Percentiles rank a stretch among this genome's conserved stretches.
These are phyloP conservation scores for Peromyscus californicus DNA, from an alignment of 2,113 vertebrate genomes.

Conservation along the genomic window DNA sequence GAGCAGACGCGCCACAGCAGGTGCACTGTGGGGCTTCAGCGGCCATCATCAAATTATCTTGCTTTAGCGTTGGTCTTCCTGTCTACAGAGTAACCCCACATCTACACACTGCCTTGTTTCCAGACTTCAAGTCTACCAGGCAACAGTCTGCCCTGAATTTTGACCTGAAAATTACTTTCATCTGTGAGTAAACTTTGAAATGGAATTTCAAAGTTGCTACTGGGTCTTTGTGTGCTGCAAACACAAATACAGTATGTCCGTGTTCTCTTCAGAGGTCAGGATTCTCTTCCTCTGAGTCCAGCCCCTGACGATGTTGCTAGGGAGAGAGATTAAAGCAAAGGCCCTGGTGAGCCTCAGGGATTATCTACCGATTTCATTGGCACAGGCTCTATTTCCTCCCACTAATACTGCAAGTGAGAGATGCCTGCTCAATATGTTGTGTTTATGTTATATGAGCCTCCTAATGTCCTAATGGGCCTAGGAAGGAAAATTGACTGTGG, in stretches of 20 bases:
- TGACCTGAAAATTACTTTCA: background rate
- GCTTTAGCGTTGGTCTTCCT: background rate
- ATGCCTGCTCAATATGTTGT: background rate
- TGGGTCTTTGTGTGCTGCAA: constrained; percentile 15
- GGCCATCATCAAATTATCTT: background rate
- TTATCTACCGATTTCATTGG: constrained; percentile 67
- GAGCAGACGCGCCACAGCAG: background rate
- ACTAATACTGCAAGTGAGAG: constrained; percentile 46
- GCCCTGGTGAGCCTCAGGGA: constrained; percentile 53
- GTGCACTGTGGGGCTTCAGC: background rate
- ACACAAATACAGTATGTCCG: background rate
- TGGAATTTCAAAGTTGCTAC: constrained; percentile 1
- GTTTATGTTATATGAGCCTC: constrained; percentile 31
- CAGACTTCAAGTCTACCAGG: background rate
- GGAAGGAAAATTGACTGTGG: constrained; percentile 54
- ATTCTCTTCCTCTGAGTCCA: constrained; percentile 50
- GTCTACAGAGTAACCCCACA: background rate
- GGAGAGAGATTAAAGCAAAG: constrained; percentile 69
- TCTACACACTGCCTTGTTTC: background rate
- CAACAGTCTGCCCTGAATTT: background rate
- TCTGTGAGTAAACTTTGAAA: constrained; percentile 24
- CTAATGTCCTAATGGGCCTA: constrained; percentile 40
- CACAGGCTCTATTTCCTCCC: constrained; percentile 59
- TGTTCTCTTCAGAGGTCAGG: constrained; percentile 53
- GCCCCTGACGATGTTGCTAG: constrained; percentile 29